Conservation (phyloP, 2,888 invertebrate genomes). For the Leptopilina drosophilae region DNA sequence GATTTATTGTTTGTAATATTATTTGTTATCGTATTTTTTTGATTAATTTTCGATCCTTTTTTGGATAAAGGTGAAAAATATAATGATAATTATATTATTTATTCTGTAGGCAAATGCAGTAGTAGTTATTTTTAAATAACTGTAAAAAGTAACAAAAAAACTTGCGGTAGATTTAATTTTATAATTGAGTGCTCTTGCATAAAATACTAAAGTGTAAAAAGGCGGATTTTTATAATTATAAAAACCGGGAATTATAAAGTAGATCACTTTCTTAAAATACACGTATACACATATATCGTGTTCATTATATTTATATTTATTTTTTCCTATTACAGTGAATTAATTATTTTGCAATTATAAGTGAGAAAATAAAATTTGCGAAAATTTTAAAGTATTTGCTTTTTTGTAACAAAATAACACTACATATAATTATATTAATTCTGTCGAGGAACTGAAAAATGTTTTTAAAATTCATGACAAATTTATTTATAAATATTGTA, state of each 20-base stretch:
- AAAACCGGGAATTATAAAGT: background rate
- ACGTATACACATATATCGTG: background rate
- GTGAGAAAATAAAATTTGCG: too few relatives aligned
- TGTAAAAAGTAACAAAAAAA: background rate
- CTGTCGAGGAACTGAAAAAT: too few relatives aligned
- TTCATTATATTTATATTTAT: background rate
- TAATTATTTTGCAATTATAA: background rate
- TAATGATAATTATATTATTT: too few relatives aligned
- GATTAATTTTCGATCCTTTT: too few relatives aligned
- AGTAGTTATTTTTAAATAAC: background rate
- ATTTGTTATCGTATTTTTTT: too few relatives aligned
- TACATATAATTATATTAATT: too few relatives aligned
- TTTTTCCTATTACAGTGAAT: background rate
- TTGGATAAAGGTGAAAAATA: too few relatives aligned
- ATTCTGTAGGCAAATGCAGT: too few relatives aligned
- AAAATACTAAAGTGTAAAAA: background rate
- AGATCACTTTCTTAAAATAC: background rate
- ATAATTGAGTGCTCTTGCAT: constrained; percentile 19
- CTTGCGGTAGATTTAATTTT: background rate
- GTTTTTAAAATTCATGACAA: too few relatives aligned
- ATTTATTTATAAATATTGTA: too few relatives aligned
- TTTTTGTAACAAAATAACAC: background rate
- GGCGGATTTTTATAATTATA: background rate
- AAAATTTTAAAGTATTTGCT: too few relatives aligned
- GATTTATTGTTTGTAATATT: too few relatives aligned